A percentile compares a stretch with the other conserved stretches of the same genome.
phyloP scores from a whole-genome alignment of 1,140 invertebrate species.

The Lepidostoma basale region DNA sequence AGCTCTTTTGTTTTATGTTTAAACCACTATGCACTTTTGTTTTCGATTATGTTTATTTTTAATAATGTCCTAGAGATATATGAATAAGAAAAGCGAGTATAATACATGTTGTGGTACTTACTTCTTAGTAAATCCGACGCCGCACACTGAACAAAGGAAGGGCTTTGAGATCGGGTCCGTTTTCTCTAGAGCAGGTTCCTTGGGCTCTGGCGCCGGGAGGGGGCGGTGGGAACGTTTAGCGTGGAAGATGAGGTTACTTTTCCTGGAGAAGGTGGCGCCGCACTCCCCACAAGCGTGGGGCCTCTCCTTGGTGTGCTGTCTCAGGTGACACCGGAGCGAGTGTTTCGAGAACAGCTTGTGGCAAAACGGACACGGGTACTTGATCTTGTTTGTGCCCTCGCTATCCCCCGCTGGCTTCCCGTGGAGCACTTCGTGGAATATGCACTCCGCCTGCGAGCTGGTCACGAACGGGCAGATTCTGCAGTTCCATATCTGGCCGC shows the following conservation, averaged over 20 bases:
- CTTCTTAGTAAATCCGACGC: slow-evolving; percentile 66
- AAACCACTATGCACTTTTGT: no score
- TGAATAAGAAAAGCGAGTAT: background rate
- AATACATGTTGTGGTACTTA: no score
- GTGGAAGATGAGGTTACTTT: slow-evolving; percentile 66
- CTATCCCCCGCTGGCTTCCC: slow-evolving; percentile 50
- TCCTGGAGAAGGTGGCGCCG: slow-evolving; percentile 67
- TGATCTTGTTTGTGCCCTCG: slow-evolving; percentile 50
- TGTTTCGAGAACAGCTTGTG: slow-evolving; percentile 72
- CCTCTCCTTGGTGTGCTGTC: slow-evolving; percentile 78
- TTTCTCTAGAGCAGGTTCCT: slow-evolving; percentile 5
- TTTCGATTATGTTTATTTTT: background rate
- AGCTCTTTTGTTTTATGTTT: background rate
- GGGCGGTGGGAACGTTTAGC: slow-evolving; percentile 56
- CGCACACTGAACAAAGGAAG: slow-evolving; percentile 67
- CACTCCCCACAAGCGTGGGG: slow-evolving; percentile 72
- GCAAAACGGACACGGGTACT: slow-evolving; percentile 71
- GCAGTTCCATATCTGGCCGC: slow-evolving; percentile 56
- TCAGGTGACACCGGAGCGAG: slow-evolving; percentile 71
- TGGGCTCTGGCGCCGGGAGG: background rate
- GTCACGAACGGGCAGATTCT: slow-evolving; percentile 56
- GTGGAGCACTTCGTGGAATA: slow-evolving; percentile 71
- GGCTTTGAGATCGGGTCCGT: slow-evolving; percentile 38
- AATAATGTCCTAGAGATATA: background rate
- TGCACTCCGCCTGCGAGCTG: slow-evolving; percentile 63